Evolutionary conservation across 2,797 vertebrate genomes (phyloP), one percentile per base, ranked within the genome.

Genomic region (Nyctalus aviator): DNA sequence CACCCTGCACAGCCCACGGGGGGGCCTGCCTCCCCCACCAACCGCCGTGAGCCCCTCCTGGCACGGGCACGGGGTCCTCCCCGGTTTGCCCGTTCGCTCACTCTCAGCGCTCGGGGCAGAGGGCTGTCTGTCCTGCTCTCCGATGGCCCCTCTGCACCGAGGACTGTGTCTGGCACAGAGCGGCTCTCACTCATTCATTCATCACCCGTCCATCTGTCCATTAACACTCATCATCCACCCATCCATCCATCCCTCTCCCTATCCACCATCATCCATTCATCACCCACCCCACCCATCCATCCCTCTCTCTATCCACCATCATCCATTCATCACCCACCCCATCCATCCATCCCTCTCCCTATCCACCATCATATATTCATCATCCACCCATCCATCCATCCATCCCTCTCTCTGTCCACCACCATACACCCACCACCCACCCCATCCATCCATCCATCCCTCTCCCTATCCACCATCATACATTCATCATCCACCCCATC

Each of bases 1-100:
- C 8, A 2, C 68, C 57, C 6, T 44, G 32, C 50, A 5, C 1
- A 0, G 0, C 0, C 27, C 21, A 3, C 6, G 21, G 2, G 2
- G 20, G 30, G 15, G 27, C 5, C 41, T 2, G 41, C 3, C 5
- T 11, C 53, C 53, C 53, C 53, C 50, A 7, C 53, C 53, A 10
- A 10, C 53, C 23, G 23, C 20, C 7, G 27, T 1, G 35, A 27
- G 14, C 2, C 0, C 30, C n/a, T 62, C 14, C 55, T 27, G 5
- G 15, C 37, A 35, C 32, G 8, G 13, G 27, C 18, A 37, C 6
- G 0, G 0, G 64, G 44, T 8, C 41, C 2, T 3, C 9, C 11
- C 1, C 8, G 3, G 3, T 41, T 41, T 25, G 6, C 18, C 14
- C 18, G 0, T 18, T 11, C 5, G 1, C 20, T 30, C 21, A 1